Evolutionary conservation across 2,888 invertebrate species (phyloP).

Genomic region (Calliphora vomitoria): DNA sequence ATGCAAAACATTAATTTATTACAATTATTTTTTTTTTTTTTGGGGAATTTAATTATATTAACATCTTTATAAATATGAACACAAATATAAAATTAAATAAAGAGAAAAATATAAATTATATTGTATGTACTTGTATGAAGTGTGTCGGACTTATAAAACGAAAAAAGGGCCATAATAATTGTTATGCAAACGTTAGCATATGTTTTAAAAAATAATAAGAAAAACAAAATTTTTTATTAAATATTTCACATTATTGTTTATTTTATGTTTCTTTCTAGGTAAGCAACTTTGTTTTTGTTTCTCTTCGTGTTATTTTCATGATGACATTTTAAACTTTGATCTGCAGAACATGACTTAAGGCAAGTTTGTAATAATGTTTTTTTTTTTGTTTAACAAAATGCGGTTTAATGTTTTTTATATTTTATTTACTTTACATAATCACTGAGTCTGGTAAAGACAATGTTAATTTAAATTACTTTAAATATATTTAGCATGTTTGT

Average conservation of each 20-base stretch:
- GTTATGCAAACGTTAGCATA: constrained; percentile 31
- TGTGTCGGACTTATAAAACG: not conserved
- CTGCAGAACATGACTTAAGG: constrained; percentile 41
- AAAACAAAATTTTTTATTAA: not conserved
- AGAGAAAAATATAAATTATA: constrained; percentile 14
- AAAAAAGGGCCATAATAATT: constrained; percentile 22
- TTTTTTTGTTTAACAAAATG: not conserved
- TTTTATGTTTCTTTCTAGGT: not conserved
- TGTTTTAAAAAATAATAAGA: not conserved
- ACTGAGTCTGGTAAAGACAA: not conserved
- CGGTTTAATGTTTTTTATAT: constrained; percentile 9
- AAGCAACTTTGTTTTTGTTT: not conserved
- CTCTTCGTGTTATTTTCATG: not conserved
- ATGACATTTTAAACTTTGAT: constrained; percentile 40
- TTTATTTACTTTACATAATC: constrained; percentile 51
- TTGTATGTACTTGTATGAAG: not conserved
- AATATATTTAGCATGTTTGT: not conserved
- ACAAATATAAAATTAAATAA: constrained; percentile 1
- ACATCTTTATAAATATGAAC: not conserved
- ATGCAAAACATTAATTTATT: constrained; percentile 14
- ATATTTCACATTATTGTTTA: constrained; percentile 27
- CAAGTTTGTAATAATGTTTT: not conserved
- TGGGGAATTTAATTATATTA: not conserved
- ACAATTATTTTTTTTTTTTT: not conserved
- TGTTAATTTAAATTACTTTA: constrained; percentile 9